These are phyloP conservation scores for Limnodromus scolopaceus DNA, from an alignment of 2,797 vertebrate genomes.

Conservation along the genomic window DNA sequence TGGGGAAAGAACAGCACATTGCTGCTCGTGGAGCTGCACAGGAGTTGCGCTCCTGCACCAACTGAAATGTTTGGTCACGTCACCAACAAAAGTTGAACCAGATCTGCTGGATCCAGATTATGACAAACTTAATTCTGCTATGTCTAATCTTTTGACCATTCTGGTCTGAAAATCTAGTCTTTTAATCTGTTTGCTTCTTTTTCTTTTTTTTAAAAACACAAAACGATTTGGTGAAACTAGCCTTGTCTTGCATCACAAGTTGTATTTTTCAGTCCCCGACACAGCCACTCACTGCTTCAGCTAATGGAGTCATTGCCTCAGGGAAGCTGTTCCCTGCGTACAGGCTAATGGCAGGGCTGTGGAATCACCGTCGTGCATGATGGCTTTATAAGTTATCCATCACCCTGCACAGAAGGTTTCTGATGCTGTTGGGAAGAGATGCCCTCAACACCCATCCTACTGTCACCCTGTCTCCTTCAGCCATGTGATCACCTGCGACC, in stretches of 20 bases:
- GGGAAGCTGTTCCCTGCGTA: accelerated
- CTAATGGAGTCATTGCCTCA: accelerated
- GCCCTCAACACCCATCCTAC: neutral
- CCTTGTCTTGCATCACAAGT: too few relatives aligned
- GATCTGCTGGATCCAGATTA: neutral
- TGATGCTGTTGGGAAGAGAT: neutral
- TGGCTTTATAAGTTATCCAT: neutral
- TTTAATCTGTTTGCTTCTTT: neutral
- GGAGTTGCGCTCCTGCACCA: too few relatives aligned
- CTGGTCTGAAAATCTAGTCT: neutral
- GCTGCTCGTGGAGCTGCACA: neutral
- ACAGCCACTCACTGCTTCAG: neutral
- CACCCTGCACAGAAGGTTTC: neutral
- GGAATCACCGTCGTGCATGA: neutral
- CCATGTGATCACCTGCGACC: neutral
- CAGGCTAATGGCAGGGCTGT: accelerated
- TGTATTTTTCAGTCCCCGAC: neutral
- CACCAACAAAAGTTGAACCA: neutral
- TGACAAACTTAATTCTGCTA: neutral
- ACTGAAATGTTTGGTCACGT: neutral
- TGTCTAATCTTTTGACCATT: neutral
- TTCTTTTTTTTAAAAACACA: neutral
- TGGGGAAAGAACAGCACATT: neutral
- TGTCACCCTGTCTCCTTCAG: neutral
- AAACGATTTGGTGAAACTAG: neutral